Percentiles rank a stretch among this genome's conserved stretches.
Conservation (phyloP, 2,113 vertebrate species). For the Ardeotis arabs region DNA sequence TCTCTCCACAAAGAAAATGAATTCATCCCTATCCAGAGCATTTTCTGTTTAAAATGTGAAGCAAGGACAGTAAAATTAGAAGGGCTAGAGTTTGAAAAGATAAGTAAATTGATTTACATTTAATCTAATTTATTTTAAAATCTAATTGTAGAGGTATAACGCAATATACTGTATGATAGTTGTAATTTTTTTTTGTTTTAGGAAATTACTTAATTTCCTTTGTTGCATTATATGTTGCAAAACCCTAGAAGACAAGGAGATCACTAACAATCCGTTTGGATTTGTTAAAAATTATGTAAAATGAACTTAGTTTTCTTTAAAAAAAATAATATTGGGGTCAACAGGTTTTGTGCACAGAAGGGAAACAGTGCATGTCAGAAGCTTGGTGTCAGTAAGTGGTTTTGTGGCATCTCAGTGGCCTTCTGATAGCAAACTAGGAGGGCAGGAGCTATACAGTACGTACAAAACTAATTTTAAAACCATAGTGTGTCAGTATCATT, state of each 20-base stretch:
- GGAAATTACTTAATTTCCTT: background rate
- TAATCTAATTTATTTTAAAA: background rate
- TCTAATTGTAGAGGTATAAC: background rate
- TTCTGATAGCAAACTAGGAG: background rate
- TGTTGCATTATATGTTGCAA: background rate
- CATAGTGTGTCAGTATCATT: background rate
- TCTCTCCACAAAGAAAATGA: background rate
- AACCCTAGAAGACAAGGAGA: background rate
- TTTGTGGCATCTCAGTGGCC: background rate
- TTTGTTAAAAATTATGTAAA: background rate
- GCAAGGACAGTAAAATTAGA: background rate
- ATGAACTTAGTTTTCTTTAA: background rate
- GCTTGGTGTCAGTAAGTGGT: background rate
- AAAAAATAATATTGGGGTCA: background rate
- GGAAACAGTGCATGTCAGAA: background rate
- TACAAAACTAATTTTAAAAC: background rate
- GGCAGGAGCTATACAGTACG: background rate
- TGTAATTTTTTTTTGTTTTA: background rate
- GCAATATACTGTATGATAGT: background rate
- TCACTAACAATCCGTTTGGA: background rate
- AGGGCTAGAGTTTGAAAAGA: background rate
- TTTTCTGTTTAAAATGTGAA: background rate
- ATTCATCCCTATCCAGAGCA: background rate
- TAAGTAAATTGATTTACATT: background rate
- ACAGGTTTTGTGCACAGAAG: background rate